Percentiles rank a stretch among this genome's conserved stretches.
Conservation (phyloP, 2,888 invertebrate species). For the Augochlorella aurata region DNA sequence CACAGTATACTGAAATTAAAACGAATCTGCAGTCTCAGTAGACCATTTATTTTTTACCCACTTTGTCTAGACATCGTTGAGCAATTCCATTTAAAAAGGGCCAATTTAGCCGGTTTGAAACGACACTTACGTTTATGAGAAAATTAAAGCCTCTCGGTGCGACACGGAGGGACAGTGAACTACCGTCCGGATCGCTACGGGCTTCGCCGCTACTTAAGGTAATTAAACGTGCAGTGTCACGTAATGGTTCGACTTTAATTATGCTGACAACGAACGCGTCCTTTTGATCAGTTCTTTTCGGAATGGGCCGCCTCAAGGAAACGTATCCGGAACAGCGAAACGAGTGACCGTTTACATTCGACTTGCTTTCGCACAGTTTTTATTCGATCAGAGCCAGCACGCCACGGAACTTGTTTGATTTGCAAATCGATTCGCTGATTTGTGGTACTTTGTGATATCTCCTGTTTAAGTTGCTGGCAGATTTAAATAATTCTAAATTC, state of each 20-base stretch:
- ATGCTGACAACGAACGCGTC: conserved; percentile 27
- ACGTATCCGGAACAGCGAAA: conserved; percentile 22
- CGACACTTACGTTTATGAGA: conserved; percentile 39
- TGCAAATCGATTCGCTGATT: conserved; percentile 46
- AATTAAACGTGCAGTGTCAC: conserved; percentile 47
- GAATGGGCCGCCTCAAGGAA: conserved; percentile 13
- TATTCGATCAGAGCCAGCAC: conserved; percentile 11
- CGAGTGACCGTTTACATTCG: conserved; percentile 52
- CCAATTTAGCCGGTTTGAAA: conserved; percentile 24
- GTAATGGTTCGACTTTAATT: conserved; percentile 55
- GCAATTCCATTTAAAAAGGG: neutral
- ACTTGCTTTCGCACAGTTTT: neutral
- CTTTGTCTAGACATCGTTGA: conserved; percentile 19
- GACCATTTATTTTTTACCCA: conserved; percentile 9
- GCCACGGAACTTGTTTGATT: conserved; percentile 54
- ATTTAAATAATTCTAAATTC: conserved; percentile 53
- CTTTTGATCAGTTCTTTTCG: conserved; percentile 39
- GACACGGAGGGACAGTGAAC: neutral
- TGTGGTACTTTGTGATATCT: conserved; percentile 43
- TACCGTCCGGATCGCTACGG: conserved; percentile 6
- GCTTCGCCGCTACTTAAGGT: conserved; percentile 35
- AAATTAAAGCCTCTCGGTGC: conserved; percentile 38
- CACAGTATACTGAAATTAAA: neutral
- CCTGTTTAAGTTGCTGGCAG: conserved; percentile 25
- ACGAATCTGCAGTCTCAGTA: neutral